Evolutionary conservation across 2,888 invertebrate genomes (phyloP), one percentile per base, ranked within the genome.

Genomic region (Leptopterna dolabrata): DNA sequence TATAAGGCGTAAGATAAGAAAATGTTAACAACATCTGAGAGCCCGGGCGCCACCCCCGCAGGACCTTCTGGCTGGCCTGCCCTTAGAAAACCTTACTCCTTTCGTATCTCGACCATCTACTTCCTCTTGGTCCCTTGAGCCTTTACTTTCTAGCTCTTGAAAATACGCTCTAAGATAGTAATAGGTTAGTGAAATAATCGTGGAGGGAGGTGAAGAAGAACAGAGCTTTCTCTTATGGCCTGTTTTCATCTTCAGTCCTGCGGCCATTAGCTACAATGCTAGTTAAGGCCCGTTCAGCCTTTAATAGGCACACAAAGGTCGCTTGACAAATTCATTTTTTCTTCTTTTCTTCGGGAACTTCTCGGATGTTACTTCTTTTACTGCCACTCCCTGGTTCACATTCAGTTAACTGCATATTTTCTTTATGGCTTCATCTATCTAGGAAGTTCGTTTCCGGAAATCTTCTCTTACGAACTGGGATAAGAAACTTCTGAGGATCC

Each of bases 21-120:
- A 63, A 63, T 63, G 63, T 24, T 63, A 63, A 63, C 63, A 63
- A 63, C 63, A 63, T 63, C 63, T 63, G 63, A 63, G 63, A 63
- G 63, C 9, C 16, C 19, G 9, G 19, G 0, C 24, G 24, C 24
- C 6, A 1, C 63, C 7, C 27, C 24, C 63, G 24, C 19, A 63
- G 11, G 9, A 51, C 11, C 16, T 16, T 45, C 45, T 45, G 14
- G 11, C 45, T 9, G 11, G 1, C 45, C 55, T 55, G n/a, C 19
- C 13, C 24, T 63, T 24, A 24, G 24, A 63, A 24, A 24, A 63
- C 63, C 24, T 63, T 24, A 27, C 63, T 63, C 16, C 47, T 16
- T 36, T 47, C 47, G 13, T 63, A 63, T 24, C 63, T 63, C 24
- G 63, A 63, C 63, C 6, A 63, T 24, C 24, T 7, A 2, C 13